These are phyloP conservation scores for Glomeris maerens DNA, from an alignment of 1,140 invertebrate genomes.

Conservation along the genomic window DNA sequence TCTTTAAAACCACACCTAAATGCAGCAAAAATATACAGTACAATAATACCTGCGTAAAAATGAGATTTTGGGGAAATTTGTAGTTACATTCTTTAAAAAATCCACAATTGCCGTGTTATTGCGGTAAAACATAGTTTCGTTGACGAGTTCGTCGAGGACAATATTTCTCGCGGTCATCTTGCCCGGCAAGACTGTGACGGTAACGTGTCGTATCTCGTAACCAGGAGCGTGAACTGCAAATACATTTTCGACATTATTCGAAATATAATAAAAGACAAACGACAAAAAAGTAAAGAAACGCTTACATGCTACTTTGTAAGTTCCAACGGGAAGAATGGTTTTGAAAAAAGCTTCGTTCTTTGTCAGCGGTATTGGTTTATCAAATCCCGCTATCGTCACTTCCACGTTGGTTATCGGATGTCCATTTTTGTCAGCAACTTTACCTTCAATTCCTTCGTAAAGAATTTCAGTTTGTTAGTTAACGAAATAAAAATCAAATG, in stretches of 20 bases:
- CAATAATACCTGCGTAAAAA: slow-evolving; percentile 14
- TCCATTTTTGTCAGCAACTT: slow-evolving; percentile 10
- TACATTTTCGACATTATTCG: no score
- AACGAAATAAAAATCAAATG: no score
- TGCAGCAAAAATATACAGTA: neutral
- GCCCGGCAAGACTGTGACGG: no score
- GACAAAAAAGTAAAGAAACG: no score
- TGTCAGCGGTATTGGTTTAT: slow-evolving; percentile 8
- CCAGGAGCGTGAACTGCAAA: no score
- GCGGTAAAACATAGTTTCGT: no score
- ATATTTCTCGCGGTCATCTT: no score
- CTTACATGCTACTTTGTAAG: slow-evolving; percentile 13
- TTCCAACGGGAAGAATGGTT: slow-evolving; percentile 10
- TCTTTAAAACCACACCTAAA: neutral
- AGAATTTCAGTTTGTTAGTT: no score
- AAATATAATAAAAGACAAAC: no score
- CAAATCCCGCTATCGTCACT: slow-evolving; percentile 3
- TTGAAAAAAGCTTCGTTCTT: slow-evolving; percentile 8
- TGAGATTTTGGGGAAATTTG: slow-evolving; percentile 11
- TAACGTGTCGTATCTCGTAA: no score
- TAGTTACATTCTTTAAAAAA: slow-evolving; percentile 4
- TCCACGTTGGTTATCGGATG: slow-evolving; percentile 8
- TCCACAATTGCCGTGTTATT: slow-evolving; percentile 10
- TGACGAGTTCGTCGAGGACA: no score
- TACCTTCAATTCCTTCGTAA: slow-evolving; percentile 7